These are phyloP conservation scores for Poecilia wingei DNA, from an alignment of 2,797 vertebrate genomes.

Conservation along the genomic window DNA sequence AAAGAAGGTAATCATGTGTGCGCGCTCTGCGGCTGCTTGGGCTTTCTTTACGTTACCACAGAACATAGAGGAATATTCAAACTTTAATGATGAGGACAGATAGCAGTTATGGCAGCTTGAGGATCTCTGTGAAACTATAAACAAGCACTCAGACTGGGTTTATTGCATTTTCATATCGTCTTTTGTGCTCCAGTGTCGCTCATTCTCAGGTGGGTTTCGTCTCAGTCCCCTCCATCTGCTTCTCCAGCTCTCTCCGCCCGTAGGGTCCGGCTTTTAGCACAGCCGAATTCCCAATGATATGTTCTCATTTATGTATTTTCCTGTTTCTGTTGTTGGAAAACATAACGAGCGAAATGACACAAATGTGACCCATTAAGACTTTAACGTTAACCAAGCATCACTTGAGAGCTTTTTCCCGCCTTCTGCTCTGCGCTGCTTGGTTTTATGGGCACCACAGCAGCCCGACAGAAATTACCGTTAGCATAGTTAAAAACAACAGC, in stretches of 20 bases:
- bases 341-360: conserved; percentile 10
- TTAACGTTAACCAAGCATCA: conserved; percentile 9
- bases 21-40: neutral
- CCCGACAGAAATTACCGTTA: neutral
- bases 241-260: neutral
- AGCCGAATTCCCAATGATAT: neutral
- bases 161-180: conserved; percentile 1
- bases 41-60: neutral
- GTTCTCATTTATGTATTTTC: conserved; percentile 13
- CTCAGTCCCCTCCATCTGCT: conserved; percentile 18
- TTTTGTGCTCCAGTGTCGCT: conserved; percentile 6
- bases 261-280: neutral
- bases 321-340: conserved; percentile 15
- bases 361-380: conserved; percentile 26
- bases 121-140: conserved; percentile 6
- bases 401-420: conserved; percentile 12
- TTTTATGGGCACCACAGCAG: conserved; percentile 3
- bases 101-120: neutral
- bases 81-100: neutral
- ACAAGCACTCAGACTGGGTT: neutral
- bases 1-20: neutral
- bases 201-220: conserved; percentile 4
- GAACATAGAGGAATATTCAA: neutral
- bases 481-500: conserved; percentile 8
- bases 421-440: conserved; percentile 7